Percentiles rank a stretch among this genome's conserved stretches.
These are phyloP conservation scores for Spodoptera littoralis DNA, from an alignment of 2,888 invertebrate species.

Conservation along the genomic window DNA sequence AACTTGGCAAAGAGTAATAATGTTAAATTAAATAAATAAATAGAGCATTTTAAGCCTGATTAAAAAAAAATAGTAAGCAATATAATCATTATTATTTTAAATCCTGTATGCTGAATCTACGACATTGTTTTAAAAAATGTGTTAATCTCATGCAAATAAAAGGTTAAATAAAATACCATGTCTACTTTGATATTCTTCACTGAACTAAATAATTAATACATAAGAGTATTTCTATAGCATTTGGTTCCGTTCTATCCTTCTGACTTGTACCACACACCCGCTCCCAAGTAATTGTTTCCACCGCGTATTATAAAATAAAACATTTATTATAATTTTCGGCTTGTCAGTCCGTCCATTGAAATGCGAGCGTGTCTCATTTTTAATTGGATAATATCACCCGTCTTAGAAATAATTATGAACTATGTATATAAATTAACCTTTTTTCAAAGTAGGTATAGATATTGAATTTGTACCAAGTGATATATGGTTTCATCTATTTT, in stretches of 20 bases:
- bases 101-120: too few relatives aligned
- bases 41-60: too few relatives aligned
- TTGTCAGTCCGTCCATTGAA: slow-evolving; percentile 86
- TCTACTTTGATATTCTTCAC: too few relatives aligned
- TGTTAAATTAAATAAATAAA: too few relatives aligned
- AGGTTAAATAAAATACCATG: too few relatives aligned
- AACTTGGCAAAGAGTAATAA: too few relatives aligned
- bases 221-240: too few relatives aligned
- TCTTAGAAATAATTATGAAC: slow-evolving; percentile 62
- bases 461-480: slow-evolving; percentile 51
- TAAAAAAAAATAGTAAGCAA: too few relatives aligned
- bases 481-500: slow-evolving; percentile 57
- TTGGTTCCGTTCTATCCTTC: slow-evolving; percentile 38
- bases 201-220: too few relatives aligned
- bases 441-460: slow-evolving; percentile 44
- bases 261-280: slow-evolving; percentile 47
- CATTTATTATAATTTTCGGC: slow-evolving; percentile 86
- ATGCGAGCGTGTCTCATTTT: slow-evolving; percentile 86
- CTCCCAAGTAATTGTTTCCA: slow-evolving; percentile 79
- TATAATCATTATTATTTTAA: too few relatives aligned
- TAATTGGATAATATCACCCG: slow-evolving; percentile 83
- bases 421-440: slow-evolving; percentile 63
- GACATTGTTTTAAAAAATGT: too few relatives aligned
- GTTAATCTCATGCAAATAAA: too few relatives aligned
- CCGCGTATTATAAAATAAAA: slow-evolving; percentile 77